These are phyloP conservation scores for Thereva nobilitata DNA, from an alignment of 2,888 invertebrate species.

Conservation along the genomic window DNA sequence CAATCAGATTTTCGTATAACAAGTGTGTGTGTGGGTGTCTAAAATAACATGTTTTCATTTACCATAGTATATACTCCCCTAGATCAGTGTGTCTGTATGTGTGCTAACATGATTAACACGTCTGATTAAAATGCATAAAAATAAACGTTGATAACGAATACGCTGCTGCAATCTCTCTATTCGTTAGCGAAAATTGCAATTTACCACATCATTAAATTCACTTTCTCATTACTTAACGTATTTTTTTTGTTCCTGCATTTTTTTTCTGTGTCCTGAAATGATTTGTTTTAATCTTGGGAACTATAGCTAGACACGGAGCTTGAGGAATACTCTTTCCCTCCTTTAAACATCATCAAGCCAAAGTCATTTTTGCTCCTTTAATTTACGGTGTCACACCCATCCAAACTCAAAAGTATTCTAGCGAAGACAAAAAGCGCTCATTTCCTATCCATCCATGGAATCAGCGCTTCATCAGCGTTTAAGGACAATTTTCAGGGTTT, in stretches of 20 bases:
- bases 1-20: too few species aligned
- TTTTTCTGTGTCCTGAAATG: constrained; percentile 12
- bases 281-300: constrained; percentile 33
- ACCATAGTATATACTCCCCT: too few species aligned
- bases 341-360: neutral
- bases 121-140: too few species aligned
- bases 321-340: constrained; percentile 4
- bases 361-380: constrained; percentile 20
- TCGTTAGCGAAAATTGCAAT: constrained; percentile 23
- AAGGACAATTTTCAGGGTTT: constrained; percentile 28
- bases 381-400: constrained; percentile 32
- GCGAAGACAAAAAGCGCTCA: constrained; percentile 31
- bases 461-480: constrained; percentile 35
- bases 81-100: too few species aligned
- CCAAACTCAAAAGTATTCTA: constrained; percentile 31
- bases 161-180: too few species aligned
- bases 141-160: too few species aligned
- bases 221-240: constrained; percentile 26
- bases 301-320: constrained; percentile 3
- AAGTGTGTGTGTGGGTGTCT: too few species aligned
- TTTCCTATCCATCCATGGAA: constrained; percentile 33
- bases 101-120: too few species aligned
- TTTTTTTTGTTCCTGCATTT: constrained; percentile 1
- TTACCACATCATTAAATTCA: constrained; percentile 34
- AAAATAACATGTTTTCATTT: too few species aligned